These are phyloP conservation scores for Oreonectes daqikongensis DNA, from an alignment of 2,797 vertebrate genomes.

Conservation along the genomic window DNA sequence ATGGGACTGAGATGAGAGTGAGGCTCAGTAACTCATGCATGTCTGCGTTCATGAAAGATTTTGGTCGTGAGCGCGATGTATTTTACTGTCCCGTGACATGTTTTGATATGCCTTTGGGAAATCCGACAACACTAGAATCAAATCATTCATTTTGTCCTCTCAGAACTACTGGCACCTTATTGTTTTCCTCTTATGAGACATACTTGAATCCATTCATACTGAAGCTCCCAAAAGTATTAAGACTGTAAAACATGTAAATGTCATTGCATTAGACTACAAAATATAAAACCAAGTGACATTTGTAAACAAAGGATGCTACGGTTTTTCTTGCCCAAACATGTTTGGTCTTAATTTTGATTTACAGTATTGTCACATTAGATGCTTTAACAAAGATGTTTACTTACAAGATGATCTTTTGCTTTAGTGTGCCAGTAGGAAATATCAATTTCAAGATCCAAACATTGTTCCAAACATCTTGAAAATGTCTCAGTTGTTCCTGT, in stretches of 20 bases:
- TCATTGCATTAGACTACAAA: no score
- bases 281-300: neutral
- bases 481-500: no score
- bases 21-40: conserved; percentile 34
- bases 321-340: no score
- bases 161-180: conserved; percentile 22
- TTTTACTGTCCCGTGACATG: conserved; percentile 56
- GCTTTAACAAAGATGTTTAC: neutral
- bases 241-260: no score
- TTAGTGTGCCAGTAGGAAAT: neutral
- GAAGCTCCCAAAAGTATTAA: no score
- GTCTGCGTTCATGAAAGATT: conserved; percentile 40
- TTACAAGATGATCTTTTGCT: neutral
- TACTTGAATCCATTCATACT: conserved; percentile 15
- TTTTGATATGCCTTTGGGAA: conserved; percentile 64
- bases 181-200: conserved; percentile 28
- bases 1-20: conserved; percentile 19
- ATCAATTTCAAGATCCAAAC: no score
- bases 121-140: conserved; percentile 42
- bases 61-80: conserved; percentile 26
- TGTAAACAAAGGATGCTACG: neutral
- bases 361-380: neutral
- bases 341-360: neutral
- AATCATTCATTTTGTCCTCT: conserved; percentile 41
- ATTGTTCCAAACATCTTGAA: no score